Percentiles rank a stretch among this genome's conserved stretches.
phyloP scores from a whole-genome alignment of 2,888 invertebrate species.

The Acanthopleura granulata region DNA sequence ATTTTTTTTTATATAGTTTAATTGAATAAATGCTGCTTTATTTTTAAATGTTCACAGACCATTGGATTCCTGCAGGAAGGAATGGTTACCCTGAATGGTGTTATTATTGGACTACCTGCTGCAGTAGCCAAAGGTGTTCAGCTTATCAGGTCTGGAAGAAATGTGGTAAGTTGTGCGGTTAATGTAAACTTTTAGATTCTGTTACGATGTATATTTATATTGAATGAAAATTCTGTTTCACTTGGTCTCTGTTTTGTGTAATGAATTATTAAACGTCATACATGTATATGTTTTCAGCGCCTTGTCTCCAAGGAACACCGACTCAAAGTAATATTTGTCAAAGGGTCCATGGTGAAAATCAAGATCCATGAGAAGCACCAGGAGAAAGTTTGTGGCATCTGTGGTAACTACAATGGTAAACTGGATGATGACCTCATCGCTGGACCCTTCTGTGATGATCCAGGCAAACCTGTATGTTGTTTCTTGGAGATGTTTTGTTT shows the following conservation, averaged over 20 bases:
- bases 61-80: not conserved
- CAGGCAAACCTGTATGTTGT: constrained; percentile 36
- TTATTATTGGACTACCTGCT: not conserved
- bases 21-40: not conserved
- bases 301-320: constrained; percentile 71
- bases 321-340: constrained; percentile 89
- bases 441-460: constrained; percentile 46
- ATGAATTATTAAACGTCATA: no score
- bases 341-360: constrained; percentile 87
- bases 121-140: not conserved
- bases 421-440: constrained; percentile 81
- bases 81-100: not conserved
- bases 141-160: not conserved
- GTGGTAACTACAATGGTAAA: constrained; percentile 92
- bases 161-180: constrained; percentile 7
- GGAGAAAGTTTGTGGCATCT: constrained; percentile 86
- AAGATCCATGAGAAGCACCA: constrained; percentile 80
- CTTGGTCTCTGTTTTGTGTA: no score
- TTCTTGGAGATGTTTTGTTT: no score
- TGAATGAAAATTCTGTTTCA: no score
- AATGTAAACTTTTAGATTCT: no score
- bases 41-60: not conserved
- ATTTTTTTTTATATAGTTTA: no score
- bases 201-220: no score
- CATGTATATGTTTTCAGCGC: constrained; percentile 32